Conservation (phyloP, 2,888 invertebrate genomes). For the Drosophila meridiana region DNA sequence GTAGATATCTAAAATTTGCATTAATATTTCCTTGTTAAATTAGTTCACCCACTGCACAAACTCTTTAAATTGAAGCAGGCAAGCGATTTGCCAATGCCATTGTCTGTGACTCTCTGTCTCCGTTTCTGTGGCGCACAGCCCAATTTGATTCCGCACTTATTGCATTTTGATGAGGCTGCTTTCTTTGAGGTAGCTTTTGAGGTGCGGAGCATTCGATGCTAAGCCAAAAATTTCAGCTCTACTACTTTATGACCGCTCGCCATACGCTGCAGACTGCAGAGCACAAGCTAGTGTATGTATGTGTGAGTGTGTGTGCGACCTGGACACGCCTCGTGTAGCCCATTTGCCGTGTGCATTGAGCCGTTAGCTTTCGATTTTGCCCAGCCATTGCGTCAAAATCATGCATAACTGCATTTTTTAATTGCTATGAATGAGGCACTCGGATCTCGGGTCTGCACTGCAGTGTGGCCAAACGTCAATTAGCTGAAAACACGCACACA, state of each 20-base stretch:
- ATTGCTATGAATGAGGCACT: constrained; percentile 53
- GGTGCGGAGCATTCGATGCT: background rate
- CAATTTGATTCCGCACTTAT: constrained; percentile 19
- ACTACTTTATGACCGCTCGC: constrained; percentile 4
- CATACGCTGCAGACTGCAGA: background rate
- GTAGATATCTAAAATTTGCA: background rate
- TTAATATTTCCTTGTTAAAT: too few relatives aligned
- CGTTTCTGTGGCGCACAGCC: constrained; percentile 1
- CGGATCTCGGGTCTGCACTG: background rate
- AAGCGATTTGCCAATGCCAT: constrained; percentile 8
- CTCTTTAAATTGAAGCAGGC: constrained; percentile 6
- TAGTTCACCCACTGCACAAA: background rate
- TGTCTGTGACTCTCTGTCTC: background rate
- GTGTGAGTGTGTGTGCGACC: background rate
- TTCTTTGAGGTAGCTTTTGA: constrained; percentile 10
- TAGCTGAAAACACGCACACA: constrained; percentile 2
- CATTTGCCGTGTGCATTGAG: constrained; percentile 22
- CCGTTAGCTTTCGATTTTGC: constrained; percentile 26
- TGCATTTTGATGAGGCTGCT: constrained; percentile 20
- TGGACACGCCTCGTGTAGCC: constrained; percentile 1
- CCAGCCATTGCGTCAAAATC: constrained; percentile 30
- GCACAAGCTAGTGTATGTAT: constrained; percentile 3
- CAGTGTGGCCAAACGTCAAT: constrained; percentile 11
- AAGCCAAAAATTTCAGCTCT: background rate
- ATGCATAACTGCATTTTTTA: constrained; percentile 56